phyloP scores from a whole-genome alignment of 2,113 vertebrate genomes.

The Lagenorhynchus albirostris region DNA sequence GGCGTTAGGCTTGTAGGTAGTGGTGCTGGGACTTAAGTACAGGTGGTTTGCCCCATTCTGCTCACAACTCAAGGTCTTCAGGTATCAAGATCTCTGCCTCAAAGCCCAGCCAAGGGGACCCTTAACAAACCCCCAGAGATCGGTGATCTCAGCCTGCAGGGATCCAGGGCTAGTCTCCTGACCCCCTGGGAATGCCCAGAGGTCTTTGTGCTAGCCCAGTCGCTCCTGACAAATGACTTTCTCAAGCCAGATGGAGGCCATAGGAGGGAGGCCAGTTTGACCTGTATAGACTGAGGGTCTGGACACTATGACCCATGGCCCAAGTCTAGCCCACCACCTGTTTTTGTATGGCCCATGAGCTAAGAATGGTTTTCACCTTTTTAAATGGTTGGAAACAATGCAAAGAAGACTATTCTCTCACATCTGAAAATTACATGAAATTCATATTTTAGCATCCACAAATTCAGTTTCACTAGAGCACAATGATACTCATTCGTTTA shows the following conservation, averaged over 20 bases:
- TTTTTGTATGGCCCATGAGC: neutral
- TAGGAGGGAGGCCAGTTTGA: neutral
- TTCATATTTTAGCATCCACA: neutral
- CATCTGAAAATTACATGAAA: neutral
- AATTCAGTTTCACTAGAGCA: neutral
- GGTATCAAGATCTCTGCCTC: neutral
- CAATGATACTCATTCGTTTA: accelerated
- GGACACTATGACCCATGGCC: accelerated
- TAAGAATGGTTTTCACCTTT: neutral
- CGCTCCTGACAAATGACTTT: neutral
- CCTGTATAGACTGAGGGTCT: neutral
- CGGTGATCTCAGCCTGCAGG: neutral
- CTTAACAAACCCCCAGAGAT: neutral
- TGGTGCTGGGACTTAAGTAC: neutral
- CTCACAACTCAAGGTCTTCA: neutral
- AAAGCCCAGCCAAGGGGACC: neutral
- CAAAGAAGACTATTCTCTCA: neutral
- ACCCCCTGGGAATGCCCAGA: neutral
- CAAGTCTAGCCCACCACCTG: neutral
- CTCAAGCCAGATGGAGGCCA: neutral
- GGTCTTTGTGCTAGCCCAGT: neutral
- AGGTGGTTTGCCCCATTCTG: neutral
- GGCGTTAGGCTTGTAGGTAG: neutral
- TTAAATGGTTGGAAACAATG: neutral
- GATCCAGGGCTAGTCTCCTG: neutral